These are phyloP conservation scores for Phanerotoma sp. DNA, from an alignment of 2,888 invertebrate species.

Conservation along the genomic window DNA sequence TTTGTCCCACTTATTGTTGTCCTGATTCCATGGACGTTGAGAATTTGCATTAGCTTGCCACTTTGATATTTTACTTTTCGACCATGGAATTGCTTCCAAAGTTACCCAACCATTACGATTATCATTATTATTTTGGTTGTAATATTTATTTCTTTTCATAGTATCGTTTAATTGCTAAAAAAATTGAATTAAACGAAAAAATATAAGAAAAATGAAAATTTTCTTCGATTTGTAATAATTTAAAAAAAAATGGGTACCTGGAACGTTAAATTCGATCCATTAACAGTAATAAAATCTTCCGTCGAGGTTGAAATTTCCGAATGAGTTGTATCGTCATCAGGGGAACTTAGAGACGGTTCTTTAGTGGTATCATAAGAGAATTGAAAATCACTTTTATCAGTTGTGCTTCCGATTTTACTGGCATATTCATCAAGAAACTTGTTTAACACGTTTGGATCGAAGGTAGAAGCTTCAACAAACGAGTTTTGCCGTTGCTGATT, in stretches of 20 bases:
- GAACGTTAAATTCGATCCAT: constrained; percentile 1
- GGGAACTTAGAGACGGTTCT: constrained; percentile 26
- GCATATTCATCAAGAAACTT: constrained; percentile 66
- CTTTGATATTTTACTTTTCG: constrained; percentile 76
- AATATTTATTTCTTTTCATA: constrained; percentile 50
- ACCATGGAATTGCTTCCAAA: constrained; percentile 77
- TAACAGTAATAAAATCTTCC: constrained; percentile 29
- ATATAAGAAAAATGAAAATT: too few species aligned
- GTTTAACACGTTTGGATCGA: constrained; percentile 63
- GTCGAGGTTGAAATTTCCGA: constrained; percentile 17
- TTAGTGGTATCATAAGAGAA: constrained; percentile 36
- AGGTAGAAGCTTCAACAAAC: constrained; percentile 53
- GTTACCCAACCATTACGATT: constrained; percentile 78
- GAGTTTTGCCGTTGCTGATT: constrained; percentile 42
- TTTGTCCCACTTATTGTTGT: constrained; percentile 50
- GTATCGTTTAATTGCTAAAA: constrained; percentile 47
- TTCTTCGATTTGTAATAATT: neutral
- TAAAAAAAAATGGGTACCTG: too few species aligned
- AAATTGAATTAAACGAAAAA: too few species aligned
- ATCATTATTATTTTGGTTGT: constrained; percentile 63
- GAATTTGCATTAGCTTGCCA: constrained; percentile 67
- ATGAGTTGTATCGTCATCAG: constrained; percentile 10
- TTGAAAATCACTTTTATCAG: constrained; percentile 39
- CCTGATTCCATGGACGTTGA: constrained; percentile 51
- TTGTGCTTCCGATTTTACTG: constrained; percentile 59